Conservation (phyloP, 2,113 vertebrate species). For the Donacobius atricapilla region DNA sequence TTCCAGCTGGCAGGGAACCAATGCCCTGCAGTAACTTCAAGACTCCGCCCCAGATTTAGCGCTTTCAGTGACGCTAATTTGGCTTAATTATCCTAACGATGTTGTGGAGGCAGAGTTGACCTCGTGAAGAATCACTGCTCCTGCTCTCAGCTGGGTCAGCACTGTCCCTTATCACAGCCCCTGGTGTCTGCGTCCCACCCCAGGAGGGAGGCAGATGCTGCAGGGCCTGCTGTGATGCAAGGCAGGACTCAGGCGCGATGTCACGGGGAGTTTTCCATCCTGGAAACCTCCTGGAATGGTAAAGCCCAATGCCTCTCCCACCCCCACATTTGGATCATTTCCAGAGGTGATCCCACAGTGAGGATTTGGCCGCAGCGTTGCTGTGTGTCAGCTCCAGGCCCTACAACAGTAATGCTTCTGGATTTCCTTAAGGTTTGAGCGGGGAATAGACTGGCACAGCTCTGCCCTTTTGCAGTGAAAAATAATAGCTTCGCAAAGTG, state of each 20-base stretch:
- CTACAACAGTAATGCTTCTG: background rate
- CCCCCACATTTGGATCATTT: background rate
- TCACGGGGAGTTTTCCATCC: background rate
- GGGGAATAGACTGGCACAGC: background rate
- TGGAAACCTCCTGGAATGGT: background rate
- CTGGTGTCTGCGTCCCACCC: fast-evolving
- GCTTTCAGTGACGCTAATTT: background rate
- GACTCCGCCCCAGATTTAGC: background rate
- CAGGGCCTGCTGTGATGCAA: background rate
- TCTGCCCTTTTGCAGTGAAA: background rate
- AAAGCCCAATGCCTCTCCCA: background rate
- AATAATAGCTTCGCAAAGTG: background rate
- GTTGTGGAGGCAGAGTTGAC: background rate
- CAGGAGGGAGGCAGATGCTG: background rate
- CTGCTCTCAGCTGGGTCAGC: background rate
- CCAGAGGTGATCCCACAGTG: background rate
- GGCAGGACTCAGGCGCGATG: background rate
- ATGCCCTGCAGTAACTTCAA: background rate
- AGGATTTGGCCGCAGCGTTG: background rate
- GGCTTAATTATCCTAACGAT: background rate
- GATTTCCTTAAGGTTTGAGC: background rate
- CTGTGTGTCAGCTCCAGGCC: background rate
- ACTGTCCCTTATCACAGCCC: background rate
- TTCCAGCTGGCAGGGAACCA: background rate
- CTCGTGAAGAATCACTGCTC: background rate